Base-by-base conservation (phyloP, 64 coral and sea anemone species). In the Montipora capricornis region DNA sequence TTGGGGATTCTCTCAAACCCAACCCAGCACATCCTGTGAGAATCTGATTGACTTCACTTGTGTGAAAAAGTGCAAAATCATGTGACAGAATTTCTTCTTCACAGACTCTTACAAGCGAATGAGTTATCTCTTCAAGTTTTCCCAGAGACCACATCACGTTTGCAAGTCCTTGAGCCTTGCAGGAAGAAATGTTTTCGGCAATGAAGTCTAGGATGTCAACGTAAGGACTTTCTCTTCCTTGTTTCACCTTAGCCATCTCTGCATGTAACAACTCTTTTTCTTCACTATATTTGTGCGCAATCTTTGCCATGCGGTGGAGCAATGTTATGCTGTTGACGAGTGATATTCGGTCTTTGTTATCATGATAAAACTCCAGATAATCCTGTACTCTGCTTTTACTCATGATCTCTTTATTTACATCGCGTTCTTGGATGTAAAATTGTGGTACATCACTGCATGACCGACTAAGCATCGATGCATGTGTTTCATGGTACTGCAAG, bases 81-180 rank as follows among this genome's bases (percentile, higher is more conserved):
- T 71, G 82, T 14, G 37, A 50, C 4, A 51, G 15, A 73, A 86
- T 86, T 86, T 86, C 82, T 22, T 51, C 19, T 50, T 71, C 46
- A 49, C 82, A 86, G 19, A 86, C 47, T 50, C 19, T 52, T 5
- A 49, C 66, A 17, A 86, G 66, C 2, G 37, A 14, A 29, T 86
- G 82, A 12, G 44, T 47, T 71, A 26, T 8, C 3, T 86, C 82
- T 73, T 17, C 19, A 67, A 73, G 12, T 86, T 19, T 71, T n/a
- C 82, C 82, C 2, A 86, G 20, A 12, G 82, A 46, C 82, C 82
- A 86, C 66, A 86, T 71, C 6, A 86, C 29, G 16, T 86, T 86
- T 12, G 82, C 62, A 13, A 86, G 82, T 49, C 82, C 82, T 49
- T 86, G 82, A 11, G 62, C 66, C 47, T 73, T 86, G 20, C 82